A percentile compares a stretch with the other conserved stretches of the same genome.
Evolutionary conservation across 1,140 invertebrate genomes (phyloP).

Genomic region (Muscidifurax raptorellus): DNA sequence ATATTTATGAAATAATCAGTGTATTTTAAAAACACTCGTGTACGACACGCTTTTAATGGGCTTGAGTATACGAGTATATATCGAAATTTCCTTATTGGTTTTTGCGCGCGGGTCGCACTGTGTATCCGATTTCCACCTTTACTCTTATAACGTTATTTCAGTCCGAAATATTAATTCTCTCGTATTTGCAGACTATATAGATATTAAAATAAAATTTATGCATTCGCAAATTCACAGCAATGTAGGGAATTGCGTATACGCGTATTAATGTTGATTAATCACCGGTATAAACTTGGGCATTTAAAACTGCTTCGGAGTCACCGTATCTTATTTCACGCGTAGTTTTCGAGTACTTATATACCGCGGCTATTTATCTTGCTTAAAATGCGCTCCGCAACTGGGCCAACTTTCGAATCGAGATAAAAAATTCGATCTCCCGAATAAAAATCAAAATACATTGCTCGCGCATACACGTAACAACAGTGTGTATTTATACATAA

Average conservation of each 20-base stretch:
- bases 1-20: slow-evolving; percentile 3
- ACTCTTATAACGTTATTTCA: background rate
- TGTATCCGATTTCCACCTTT: background rate
- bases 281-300: background rate
- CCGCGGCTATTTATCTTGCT: background rate
- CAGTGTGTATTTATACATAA: too few relatives aligned
- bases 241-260: background rate
- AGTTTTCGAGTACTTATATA: background rate
- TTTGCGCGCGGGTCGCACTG: background rate
- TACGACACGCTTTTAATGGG: background rate
- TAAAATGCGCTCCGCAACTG: background rate
- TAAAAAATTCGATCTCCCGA: background rate
- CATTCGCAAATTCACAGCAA: background rate
- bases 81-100: background rate
- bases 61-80: background rate
- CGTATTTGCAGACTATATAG: too few relatives aligned
- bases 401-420: background rate
- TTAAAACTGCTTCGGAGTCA: background rate
- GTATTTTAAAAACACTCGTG: background rate
- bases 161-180: background rate
- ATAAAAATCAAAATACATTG: background rate
- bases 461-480: too few relatives aligned
- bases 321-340: background rate
- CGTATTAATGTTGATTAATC: background rate
- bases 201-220: background rate